Conservation (phyloP, 35 echinoderm and acorn worm species). For the Stichopus chloronotus region DNA sequence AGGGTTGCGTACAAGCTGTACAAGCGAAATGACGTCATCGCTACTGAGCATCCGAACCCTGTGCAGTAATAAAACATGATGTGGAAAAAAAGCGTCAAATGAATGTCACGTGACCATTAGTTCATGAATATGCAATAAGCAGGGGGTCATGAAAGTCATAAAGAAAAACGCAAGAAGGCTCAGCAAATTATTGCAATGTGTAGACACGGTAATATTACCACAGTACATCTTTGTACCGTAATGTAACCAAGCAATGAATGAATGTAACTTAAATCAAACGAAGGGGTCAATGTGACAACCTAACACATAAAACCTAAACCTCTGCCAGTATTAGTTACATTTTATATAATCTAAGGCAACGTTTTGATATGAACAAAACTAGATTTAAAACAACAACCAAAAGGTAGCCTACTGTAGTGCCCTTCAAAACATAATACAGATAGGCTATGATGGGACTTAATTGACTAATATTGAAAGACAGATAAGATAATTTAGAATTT, state of each 20-base stretch:
- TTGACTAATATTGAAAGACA: too few relatives aligned
- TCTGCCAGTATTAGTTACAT: too few relatives aligned
- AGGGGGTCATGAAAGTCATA: neutral
- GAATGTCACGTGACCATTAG: conserved; percentile 33
- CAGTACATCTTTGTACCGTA: too few relatives aligned
- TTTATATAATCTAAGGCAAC: neutral
- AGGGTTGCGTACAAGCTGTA: conserved; percentile 61
- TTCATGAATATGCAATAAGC: conserved; percentile 33
- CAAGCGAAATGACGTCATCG: conserved; percentile 43
- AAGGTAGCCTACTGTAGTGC: neutral
- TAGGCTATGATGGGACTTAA: too few relatives aligned
- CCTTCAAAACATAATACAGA: neutral
- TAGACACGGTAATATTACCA: too few relatives aligned
- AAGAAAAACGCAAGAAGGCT: neutral
- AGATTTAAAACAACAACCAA: neutral
- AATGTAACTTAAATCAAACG: too few relatives aligned
- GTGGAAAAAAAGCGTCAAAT: conserved; percentile 26
- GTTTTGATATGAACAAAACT: neutral
- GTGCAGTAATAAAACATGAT: conserved; percentile 61
- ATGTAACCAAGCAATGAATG: too few relatives aligned
- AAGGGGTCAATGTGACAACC: too few relatives aligned
- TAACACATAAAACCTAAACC: too few relatives aligned
- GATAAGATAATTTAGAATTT: too few relatives aligned
- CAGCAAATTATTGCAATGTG: too few relatives aligned
- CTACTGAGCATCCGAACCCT: conserved; percentile 49